Evolutionary conservation across 2,888 invertebrate species (phyloP).

Genomic region (Spodoptera exigua): DNA sequence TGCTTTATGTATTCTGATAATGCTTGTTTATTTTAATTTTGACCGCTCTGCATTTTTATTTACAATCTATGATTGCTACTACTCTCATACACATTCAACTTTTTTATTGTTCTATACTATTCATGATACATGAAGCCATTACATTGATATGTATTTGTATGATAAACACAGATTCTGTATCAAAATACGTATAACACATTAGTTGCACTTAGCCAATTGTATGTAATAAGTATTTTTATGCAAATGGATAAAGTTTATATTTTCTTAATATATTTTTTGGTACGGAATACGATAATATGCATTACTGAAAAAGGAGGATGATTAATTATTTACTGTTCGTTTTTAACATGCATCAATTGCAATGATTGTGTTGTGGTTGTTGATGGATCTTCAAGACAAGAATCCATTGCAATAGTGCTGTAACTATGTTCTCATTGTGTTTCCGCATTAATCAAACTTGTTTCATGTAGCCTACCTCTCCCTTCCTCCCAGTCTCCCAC

Average conservation of each 20-base stretch:
- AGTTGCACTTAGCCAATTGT: slow-evolving; percentile 6
- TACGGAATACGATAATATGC: slow-evolving; percentile 45
- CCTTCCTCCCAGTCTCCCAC: slow-evolving; percentile 59
- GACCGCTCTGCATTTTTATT: slow-evolving; percentile 86
- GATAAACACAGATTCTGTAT: slow-evolving; percentile 27
- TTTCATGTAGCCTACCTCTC: slow-evolving; percentile 45
- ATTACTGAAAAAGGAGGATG: slow-evolving; percentile 47
- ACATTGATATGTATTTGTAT: slow-evolving; percentile 6
- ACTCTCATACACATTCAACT: slow-evolving; percentile 57
- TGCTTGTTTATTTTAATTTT: slow-evolving; percentile 73
- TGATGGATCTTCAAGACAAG: slow-evolving; percentile 42
- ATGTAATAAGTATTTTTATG: slow-evolving; percentile 32
- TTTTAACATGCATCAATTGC: slow-evolving; percentile 34
- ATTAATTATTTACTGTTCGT: too few relatives aligned
- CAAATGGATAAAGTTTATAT: slow-evolving; percentile 19
- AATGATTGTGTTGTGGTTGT: slow-evolving; percentile 41
- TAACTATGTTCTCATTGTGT: slow-evolving; percentile 46
- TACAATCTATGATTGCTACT: slow-evolving; percentile 71
- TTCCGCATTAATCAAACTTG: slow-evolving; percentile 36
- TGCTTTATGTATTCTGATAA: slow-evolving; percentile 58
- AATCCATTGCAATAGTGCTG: slow-evolving; percentile 39
- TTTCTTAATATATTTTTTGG: slow-evolving; percentile 44
- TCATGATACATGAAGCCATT: slow-evolving; percentile 34
- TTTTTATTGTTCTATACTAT: slow-evolving; percentile 51
- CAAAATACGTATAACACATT: slow-evolving; percentile 24